Percentiles rank a stretch among this genome's conserved stretches.
Conservation (phyloP, 2,888 invertebrate genomes). For the Meteorus colon region DNA sequence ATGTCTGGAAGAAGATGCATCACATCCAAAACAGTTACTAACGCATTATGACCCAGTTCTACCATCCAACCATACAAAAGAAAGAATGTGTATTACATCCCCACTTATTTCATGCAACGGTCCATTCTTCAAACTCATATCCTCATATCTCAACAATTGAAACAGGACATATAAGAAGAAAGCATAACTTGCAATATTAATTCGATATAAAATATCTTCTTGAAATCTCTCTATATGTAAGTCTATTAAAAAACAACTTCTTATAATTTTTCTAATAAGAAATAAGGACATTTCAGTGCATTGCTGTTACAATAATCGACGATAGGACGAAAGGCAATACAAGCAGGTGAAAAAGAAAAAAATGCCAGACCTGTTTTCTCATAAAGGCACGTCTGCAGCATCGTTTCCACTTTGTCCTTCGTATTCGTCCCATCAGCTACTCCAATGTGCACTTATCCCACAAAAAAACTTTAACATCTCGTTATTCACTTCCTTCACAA, state of each 20-base stretch:
- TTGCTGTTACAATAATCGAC: not conserved
- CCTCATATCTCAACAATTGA: not conserved
- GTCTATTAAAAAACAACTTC: no score
- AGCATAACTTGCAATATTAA: no score
- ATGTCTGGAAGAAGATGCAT: not conserved
- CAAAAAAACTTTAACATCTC: not conserved
- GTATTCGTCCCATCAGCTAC: not conserved
- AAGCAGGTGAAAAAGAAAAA: constrained; percentile 11
- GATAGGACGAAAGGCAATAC: not conserved
- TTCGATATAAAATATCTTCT: no score
- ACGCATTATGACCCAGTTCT: constrained; percentile 3
- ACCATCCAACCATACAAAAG: not conserved
- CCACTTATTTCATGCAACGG: not conserved
- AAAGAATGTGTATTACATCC: not conserved
- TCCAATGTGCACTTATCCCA: not conserved
- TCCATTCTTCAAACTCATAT: not conserved
- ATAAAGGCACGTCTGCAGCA: constrained; percentile 42
- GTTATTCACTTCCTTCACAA: not conserved
- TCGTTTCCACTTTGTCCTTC: constrained; percentile 48
- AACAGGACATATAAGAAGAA: no score
- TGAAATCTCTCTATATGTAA: no score
- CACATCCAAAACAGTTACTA: not conserved
- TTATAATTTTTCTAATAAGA: no score
- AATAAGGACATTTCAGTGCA: no score
- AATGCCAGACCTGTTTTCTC: constrained; percentile 32